Conservation (phyloP, 2,797 vertebrate genomes). For the Toxotes lorentzi region DNA sequence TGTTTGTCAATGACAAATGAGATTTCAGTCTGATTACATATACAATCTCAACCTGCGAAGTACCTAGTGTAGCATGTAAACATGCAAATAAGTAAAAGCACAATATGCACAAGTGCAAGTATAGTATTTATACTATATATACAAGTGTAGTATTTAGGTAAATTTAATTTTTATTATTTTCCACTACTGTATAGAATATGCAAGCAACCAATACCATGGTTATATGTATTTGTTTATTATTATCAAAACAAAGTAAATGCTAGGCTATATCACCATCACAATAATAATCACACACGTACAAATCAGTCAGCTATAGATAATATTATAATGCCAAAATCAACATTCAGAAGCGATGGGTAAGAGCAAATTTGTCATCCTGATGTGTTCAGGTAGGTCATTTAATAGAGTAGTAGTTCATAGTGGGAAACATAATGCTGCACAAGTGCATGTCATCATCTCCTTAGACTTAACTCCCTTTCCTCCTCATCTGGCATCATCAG, state of each 20-base stretch:
- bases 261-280: conserved; percentile 22
- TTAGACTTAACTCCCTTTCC: conserved; percentile 71
- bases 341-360: conserved; percentile 49
- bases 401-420: conserved; percentile 47
- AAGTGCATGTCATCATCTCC: conserved; percentile 66
- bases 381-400: conserved; percentile 41
- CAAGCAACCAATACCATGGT: neutral
- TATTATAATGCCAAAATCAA: conserved; percentile 29
- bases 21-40: neutral
- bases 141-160: neutral
- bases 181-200: neutral
- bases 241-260: conserved; percentile 50
- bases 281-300: conserved; percentile 33
- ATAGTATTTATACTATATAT: neutral
- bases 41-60: neutral
- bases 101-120: neutral
- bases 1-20: too few relatives aligned
- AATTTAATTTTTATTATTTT: neutral
- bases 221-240: conserved; percentile 49
- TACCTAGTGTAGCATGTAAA: too few relatives aligned
- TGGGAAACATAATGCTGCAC: conserved; percentile 7
- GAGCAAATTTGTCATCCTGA: conserved; percentile 31
- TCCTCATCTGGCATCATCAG: conserved; percentile 73
- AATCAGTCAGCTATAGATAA: conserved; percentile 36
- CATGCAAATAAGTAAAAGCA: neutral